Percentiles rank a stretch among this genome's conserved stretches.
phyloP scores from a whole-genome alignment of 2,113 vertebrate genomes.

The Hippocampus guttulatus region DNA sequence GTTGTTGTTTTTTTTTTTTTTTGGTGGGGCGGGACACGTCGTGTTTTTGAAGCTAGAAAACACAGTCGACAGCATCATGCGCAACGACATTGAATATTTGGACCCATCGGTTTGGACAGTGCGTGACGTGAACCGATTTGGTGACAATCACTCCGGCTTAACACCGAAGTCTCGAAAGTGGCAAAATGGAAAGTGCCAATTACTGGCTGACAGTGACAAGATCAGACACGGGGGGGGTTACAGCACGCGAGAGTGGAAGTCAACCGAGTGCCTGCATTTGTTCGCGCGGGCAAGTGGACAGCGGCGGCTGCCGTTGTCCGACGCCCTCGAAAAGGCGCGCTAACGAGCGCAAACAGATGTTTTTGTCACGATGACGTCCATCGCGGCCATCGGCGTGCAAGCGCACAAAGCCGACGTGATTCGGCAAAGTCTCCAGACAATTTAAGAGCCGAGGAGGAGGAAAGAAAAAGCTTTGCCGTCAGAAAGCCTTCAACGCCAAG shows the following conservation, averaged over 20 bases:
- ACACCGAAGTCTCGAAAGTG: not conserved
- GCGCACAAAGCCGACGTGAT: conserved; percentile 3
- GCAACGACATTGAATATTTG: too few relatives aligned
- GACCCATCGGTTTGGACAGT: not conserved
- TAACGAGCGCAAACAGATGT: conserved; percentile 40
- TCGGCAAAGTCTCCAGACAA: conserved; percentile 37
- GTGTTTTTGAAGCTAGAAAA: too few relatives aligned
- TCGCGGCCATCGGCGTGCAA: not conserved
- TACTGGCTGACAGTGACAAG: conserved; percentile 53
- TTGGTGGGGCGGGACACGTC: too few relatives aligned
- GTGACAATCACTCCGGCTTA: not conserved
- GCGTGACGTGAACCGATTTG: not conserved
- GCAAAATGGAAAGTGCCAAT: conserved; percentile 56
- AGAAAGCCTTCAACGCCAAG: conserved; percentile 41
- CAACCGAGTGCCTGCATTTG: conserved; percentile 31
- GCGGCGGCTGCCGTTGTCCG: conserved; percentile 35
- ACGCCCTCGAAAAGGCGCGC: conserved; percentile 32
- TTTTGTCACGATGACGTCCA: not conserved
- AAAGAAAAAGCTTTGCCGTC: conserved; percentile 19
- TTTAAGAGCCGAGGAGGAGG: conserved; percentile 39
- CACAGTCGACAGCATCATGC: too few relatives aligned
- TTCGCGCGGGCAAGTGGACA: conserved; percentile 34
- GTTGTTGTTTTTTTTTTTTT: too few relatives aligned
- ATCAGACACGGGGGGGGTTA: conserved; percentile 31
- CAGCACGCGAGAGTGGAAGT: conserved; percentile 52